These are phyloP conservation scores for Brachionichthys hirsutus DNA, from an alignment of 2,113 vertebrate genomes.

Conservation along the genomic window DNA sequence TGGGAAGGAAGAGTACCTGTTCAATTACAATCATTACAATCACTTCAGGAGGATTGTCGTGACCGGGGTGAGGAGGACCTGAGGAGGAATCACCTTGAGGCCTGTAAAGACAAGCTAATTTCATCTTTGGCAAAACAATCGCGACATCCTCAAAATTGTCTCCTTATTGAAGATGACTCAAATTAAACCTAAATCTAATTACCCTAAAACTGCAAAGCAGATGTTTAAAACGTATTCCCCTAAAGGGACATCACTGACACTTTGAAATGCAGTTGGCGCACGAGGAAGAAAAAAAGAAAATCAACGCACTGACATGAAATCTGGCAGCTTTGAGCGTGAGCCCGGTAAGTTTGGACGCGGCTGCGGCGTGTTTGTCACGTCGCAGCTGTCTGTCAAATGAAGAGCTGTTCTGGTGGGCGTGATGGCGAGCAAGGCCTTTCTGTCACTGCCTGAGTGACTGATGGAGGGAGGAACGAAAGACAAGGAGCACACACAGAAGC, in stretches of 20 bases:
- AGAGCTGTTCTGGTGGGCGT: slow-evolving; percentile 28
- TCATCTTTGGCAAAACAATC: slow-evolving; percentile 21
- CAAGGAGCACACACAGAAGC: slow-evolving; percentile 22
- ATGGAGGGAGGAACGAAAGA: slow-evolving; percentile 19
- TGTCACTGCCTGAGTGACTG: slow-evolving; percentile 29
- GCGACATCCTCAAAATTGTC: slow-evolving; percentile 7
- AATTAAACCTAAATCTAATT: slow-evolving; percentile 38
- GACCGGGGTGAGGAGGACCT: slow-evolving; percentile 54
- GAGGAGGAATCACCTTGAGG: slow-evolving; percentile 64
- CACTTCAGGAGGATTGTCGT: slow-evolving; percentile 69
- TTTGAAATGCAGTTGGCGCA: slow-evolving; percentile 27
- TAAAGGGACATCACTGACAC: slow-evolving; percentile 1
- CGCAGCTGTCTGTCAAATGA: slow-evolving; percentile 49
- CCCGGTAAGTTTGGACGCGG: not conserved
- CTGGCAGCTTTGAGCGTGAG: slow-evolving; percentile 2
- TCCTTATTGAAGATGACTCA: slow-evolving; percentile 25
- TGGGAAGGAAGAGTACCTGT: slow-evolving; percentile 64
- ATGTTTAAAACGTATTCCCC: slow-evolving; percentile 32
- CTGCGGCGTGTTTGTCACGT: slow-evolving; percentile 16
- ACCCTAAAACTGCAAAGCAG: slow-evolving; percentile 18
- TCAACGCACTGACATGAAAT: slow-evolving; percentile 27
- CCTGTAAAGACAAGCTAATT: slow-evolving; percentile 28
- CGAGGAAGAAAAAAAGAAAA: slow-evolving; percentile 3
- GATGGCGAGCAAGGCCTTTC: slow-evolving; percentile 22
- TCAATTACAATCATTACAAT: slow-evolving; percentile 73